phyloP scores from a whole-genome alignment of 1,140 invertebrate genomes.

The Maconellicoccus hirsutus region DNA sequence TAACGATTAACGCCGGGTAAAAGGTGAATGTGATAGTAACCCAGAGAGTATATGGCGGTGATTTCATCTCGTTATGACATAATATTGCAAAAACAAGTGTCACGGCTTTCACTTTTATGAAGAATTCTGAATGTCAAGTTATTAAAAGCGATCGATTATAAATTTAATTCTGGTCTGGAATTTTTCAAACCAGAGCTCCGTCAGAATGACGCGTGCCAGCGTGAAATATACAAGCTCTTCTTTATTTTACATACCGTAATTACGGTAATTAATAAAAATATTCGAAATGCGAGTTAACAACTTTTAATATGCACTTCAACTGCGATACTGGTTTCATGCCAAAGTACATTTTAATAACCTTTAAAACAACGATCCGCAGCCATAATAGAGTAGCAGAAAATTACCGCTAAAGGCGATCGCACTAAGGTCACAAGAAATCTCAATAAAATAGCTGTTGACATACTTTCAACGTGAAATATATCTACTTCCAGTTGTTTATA shows the following conservation, averaged over 20 bases:
- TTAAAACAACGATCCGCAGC: not conserved
- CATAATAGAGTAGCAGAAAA: not conserved
- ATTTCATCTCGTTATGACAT: constrained; percentile 21
- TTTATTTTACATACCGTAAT: too few relatives aligned
- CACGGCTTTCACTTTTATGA: constrained; percentile 16
- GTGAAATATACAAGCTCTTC: too few relatives aligned
- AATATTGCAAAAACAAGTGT: constrained; percentile 18
- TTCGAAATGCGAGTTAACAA: not conserved
- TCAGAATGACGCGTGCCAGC: too few relatives aligned
- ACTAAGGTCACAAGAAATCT: not conserved
- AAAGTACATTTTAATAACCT: not conserved
- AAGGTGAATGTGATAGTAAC: constrained; percentile 20
- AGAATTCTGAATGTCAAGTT: constrained; percentile 12
- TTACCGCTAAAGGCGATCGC: constrained; percentile 1
- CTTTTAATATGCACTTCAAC: not conserved
- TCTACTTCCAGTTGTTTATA: too few relatives aligned
- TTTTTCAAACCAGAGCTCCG: too few relatives aligned
- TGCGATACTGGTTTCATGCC: not conserved
- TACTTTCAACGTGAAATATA: not conserved
- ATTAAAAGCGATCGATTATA: not conserved
- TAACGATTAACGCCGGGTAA: not conserved
- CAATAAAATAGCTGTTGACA: constrained; percentile 1
- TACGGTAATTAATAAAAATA: not conserved
- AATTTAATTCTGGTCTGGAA: too few relatives aligned
- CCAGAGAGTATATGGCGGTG: not conserved